Evolutionary conservation across 2,113 vertebrate species (phyloP).

Genomic region (Onychostruthus taczanowskii): DNA sequence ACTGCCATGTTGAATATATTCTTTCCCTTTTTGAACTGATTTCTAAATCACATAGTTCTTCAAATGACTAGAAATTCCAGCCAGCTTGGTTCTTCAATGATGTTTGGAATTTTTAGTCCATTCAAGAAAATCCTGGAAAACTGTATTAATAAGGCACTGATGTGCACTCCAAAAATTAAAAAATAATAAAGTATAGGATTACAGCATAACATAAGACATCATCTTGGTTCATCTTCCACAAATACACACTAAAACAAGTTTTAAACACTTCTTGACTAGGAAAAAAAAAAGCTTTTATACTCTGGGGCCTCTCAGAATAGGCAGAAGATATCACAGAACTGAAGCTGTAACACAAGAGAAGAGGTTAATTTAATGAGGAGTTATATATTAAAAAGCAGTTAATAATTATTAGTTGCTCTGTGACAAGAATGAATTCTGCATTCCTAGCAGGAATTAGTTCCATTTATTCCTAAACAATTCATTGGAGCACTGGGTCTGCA

Average conservation of each 20-base stretch:
- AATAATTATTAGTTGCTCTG: neutral
- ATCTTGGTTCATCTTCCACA: neutral
- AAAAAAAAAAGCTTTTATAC: neutral
- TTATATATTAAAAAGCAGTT: neutral
- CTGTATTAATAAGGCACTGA: neutral
- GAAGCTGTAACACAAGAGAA: neutral
- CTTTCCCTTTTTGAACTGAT: neutral
- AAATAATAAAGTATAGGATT: neutral
- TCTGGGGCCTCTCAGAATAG: neutral
- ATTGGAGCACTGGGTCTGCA: neutral
- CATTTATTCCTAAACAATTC: neutral
- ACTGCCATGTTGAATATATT: neutral
- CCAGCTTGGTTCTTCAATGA: neutral
- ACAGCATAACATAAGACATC: neutral
- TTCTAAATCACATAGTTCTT: neutral
- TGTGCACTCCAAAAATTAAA: neutral
- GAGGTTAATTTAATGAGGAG: neutral
- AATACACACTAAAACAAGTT: neutral
- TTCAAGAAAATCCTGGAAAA: neutral
- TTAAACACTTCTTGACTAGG: neutral
- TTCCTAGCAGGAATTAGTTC: neutral
- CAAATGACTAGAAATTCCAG: neutral
- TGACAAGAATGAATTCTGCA: neutral
- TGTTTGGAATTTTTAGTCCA: neutral
- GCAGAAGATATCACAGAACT: neutral